A percentile compares a stretch with the other conserved stretches of the same genome.
Conservation (phyloP, 53 echinoderm and acorn worm species). For the Zoroaster sp. region DNA sequence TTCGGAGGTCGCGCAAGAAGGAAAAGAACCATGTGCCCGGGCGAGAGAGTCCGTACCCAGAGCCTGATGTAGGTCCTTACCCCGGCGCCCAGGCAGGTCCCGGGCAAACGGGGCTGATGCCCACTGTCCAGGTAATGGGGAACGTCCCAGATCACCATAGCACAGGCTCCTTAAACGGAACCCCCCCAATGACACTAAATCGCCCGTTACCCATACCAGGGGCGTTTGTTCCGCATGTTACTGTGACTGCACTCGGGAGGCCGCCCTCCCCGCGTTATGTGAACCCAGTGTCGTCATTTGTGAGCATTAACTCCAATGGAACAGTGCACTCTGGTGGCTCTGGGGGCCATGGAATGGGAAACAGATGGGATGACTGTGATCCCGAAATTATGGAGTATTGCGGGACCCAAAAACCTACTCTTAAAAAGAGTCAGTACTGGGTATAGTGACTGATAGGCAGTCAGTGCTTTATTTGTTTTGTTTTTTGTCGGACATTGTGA, state of each 20-base stretch:
- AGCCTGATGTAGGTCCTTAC: conserved; percentile 62
- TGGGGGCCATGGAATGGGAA: conserved; percentile 18
- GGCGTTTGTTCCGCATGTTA: conserved; percentile 87
- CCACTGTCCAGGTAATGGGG: conserved; percentile 58
- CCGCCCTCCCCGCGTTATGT: conserved; percentile 77
- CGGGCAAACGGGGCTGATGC: conserved; percentile 71
- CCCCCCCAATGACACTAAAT: conserved; percentile 66
- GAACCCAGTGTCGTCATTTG: conserved; percentile 64
- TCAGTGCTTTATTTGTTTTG: not conserved
- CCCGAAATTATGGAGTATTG: conserved; percentile 59
- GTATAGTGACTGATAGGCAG: conserved; percentile 62
- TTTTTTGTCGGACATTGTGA: not conserved
- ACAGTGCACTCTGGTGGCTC: conserved; percentile 56
- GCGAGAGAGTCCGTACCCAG: conserved; percentile 68
- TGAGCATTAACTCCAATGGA: conserved; percentile 88
- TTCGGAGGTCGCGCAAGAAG: conserved; percentile 55
- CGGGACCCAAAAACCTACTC: conserved; percentile 67
- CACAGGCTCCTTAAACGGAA: conserved; percentile 46
- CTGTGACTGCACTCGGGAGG: conserved; percentile 84
- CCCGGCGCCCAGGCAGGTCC: conserved; percentile 68
- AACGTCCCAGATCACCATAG: conserved; percentile 51
- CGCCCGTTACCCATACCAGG: conserved; percentile 56
- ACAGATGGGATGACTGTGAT: conserved; percentile 71
- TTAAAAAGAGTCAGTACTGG: conserved; percentile 99
- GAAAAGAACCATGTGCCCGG: conserved; percentile 40